These are phyloP conservation scores for Malaclemys terrapin DNA, from an alignment of 2,113 vertebrate species.

Conservation along the genomic window DNA sequence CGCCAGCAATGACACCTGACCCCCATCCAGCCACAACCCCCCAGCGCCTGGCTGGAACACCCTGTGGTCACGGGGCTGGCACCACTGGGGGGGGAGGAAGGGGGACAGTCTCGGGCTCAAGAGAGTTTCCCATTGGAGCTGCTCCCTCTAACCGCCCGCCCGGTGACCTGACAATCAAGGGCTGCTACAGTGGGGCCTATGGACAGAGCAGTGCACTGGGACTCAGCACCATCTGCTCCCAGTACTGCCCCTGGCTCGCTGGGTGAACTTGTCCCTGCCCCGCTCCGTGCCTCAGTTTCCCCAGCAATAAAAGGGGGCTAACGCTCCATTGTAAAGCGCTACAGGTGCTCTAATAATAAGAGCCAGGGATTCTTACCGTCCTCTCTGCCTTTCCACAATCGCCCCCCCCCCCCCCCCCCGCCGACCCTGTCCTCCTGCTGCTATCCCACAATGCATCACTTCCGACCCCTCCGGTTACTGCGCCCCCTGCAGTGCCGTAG, in stretches of 20 bases:
- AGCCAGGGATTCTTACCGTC: not conserved
- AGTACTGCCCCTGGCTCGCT: not conserved
- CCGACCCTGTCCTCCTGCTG: not conserved
- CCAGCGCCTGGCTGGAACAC: too few species aligned
- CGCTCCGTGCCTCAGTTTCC: not conserved
- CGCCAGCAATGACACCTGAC: too few species aligned
- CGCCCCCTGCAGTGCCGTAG: not conserved
- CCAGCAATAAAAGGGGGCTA: not conserved
- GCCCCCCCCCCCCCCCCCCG: too few species aligned
- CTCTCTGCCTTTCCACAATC: not conserved
- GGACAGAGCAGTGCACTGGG: not conserved
- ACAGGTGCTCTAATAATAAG: not conserved
- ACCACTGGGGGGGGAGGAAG: too few species aligned
- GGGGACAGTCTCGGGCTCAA: not conserved
- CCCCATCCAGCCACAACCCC: too few species aligned
- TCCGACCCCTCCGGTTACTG: too few species aligned
- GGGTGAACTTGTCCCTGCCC: not conserved
- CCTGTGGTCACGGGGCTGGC: too few species aligned
- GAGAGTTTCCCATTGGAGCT: not conserved
- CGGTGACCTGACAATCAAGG: not conserved
- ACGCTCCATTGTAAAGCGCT: not conserved
- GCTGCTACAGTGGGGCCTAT: not conserved
- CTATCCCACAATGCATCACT: not conserved
- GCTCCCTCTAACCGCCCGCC: too few species aligned
- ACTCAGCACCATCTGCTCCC: not conserved